Evolutionary conservation across 1,140 invertebrate species (phyloP).

Genomic region (Eumeta japonica): DNA sequence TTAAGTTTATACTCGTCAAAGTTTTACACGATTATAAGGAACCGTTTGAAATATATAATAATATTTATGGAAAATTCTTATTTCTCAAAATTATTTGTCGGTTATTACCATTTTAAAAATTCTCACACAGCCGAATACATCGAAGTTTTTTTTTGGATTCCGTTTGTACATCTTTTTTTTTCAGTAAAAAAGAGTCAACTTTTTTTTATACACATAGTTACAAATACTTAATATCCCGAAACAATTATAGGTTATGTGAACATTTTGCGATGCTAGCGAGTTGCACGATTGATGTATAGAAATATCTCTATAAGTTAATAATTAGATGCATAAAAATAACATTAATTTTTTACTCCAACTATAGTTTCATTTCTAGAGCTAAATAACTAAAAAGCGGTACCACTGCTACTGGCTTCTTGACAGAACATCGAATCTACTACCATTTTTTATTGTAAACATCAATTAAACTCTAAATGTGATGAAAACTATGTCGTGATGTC

Average conservation of each 20-base stretch:
- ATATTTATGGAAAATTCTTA: slow-evolving; percentile 42
- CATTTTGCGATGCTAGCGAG: slow-evolving; percentile 55
- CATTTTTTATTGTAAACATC: slow-evolving; percentile 52
- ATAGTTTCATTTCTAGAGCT: too few species aligned
- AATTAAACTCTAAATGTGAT: slow-evolving; percentile 34
- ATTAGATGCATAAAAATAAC: background rate
- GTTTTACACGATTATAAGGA: too few species aligned
- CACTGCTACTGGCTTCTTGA: too few species aligned
- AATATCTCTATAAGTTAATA: background rate
- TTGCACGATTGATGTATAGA: background rate
- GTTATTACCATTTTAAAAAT: too few species aligned
- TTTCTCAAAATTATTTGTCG: slow-evolving; percentile 43
- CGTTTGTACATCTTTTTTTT: too few species aligned
- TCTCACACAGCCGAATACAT: slow-evolving; percentile 56
- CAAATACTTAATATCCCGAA: slow-evolving; percentile 28
- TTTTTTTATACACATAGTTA: slow-evolving; percentile 37
- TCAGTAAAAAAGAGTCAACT: too few species aligned
- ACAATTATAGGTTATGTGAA: slow-evolving; percentile 49
- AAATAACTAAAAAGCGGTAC: too few species aligned
- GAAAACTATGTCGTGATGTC: too few species aligned
- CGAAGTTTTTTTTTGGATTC: slow-evolving; percentile 47
- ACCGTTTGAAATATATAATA: slow-evolving; percentile 25
- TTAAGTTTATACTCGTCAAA: too few species aligned
- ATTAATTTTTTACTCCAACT: too few species aligned
- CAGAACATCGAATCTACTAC: slow-evolving; percentile 37